These are phyloP conservation scores for Coregonus ussuriensis DNA, from an alignment of 2,797 vertebrate genomes.

Conservation along the genomic window DNA sequence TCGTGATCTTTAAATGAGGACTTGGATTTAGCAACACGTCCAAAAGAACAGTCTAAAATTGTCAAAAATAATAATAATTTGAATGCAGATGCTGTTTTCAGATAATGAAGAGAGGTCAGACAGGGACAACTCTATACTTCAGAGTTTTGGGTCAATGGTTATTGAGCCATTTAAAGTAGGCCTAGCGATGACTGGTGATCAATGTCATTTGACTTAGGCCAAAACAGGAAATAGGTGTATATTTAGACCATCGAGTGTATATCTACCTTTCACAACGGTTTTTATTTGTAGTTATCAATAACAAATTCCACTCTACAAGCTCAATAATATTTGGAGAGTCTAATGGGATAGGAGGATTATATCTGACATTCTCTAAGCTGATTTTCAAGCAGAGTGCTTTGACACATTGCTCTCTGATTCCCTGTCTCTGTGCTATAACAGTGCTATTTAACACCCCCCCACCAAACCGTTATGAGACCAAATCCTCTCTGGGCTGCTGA, in stretches of 20 bases:
- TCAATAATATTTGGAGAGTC: neutral
- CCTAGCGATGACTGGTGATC: neutral
- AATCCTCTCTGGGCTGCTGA: neutral
- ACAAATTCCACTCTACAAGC: neutral
- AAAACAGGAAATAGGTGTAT: neutral
- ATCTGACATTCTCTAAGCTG: neutral
- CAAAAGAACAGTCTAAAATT: too few species aligned
- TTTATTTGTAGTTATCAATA: neutral
- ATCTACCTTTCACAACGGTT: neutral
- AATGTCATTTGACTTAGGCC: neutral
- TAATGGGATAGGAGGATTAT: neutral
- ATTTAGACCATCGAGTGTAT: neutral
- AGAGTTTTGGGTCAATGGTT: neutral
- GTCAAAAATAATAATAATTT: too few species aligned
- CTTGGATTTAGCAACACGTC: too few species aligned
- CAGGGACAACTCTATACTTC: neutral
- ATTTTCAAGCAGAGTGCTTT: neutral
- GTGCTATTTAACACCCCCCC: neutral
- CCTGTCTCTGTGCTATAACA: neutral
- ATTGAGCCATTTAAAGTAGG: neutral
- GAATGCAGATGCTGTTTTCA: neutral
- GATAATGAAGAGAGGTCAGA: neutral
- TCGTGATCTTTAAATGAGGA: too few species aligned
- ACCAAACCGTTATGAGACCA: neutral
- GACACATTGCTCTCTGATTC: neutral